Conservation (phyloP, 2,797 vertebrate genomes). For the Hozukius guyotensis region DNA sequence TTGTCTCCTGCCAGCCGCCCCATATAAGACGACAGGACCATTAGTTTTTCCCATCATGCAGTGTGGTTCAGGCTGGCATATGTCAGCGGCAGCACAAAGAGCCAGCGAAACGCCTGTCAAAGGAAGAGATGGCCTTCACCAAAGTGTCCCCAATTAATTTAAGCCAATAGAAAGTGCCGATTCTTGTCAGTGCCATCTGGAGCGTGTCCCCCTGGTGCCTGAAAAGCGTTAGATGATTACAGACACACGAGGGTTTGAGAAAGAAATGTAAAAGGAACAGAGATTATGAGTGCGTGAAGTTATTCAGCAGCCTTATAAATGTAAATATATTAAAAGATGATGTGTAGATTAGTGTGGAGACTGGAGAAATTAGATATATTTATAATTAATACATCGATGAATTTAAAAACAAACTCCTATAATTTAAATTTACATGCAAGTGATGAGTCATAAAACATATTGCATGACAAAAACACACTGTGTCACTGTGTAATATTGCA, state of each 20-base stretch:
- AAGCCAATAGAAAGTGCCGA: slow-evolving; percentile 71
- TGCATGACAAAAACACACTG: too few species aligned
- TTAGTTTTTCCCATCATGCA: slow-evolving; percentile 75
- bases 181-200: slow-evolving; percentile 74
- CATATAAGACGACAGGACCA: slow-evolving; percentile 56
- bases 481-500: too few species aligned
- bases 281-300: neutral
- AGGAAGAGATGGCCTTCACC: slow-evolving; percentile 48
- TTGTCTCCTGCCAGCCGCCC: slow-evolving; percentile 40
- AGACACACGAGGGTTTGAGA: neutral
- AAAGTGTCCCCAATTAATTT: slow-evolving; percentile 76
- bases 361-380: neutral
- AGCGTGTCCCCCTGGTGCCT: slow-evolving; percentile 37
- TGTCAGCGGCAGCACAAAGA: slow-evolving; percentile 68
- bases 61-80: slow-evolving; percentile 62
- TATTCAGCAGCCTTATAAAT: neutral
- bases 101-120: slow-evolving; percentile 71
- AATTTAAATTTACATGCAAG: too few species aligned
- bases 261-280: neutral
- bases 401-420: too few species aligned
- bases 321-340: neutral
- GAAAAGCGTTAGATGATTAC: slow-evolving; percentile 16
- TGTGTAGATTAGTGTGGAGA: neutral
- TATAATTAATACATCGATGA: too few species aligned
- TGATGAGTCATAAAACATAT: too few species aligned